These are phyloP conservation scores for Tylochromis polylepis DNA, from an alignment of 2,113 vertebrate genomes.

Conservation along the genomic window DNA sequence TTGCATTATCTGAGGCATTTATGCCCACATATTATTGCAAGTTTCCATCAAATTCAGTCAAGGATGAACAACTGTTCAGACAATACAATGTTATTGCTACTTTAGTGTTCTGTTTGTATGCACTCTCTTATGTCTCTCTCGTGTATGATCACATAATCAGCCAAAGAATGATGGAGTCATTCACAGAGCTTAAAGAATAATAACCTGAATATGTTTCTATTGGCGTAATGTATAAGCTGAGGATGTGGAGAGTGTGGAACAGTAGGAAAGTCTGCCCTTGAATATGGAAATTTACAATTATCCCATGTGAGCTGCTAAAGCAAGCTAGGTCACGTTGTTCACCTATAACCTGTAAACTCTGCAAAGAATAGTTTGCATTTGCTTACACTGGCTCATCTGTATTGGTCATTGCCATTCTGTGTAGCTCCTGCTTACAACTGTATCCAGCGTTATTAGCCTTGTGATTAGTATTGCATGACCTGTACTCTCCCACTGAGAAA, in stretches of 20 bases:
- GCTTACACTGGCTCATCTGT: constrained; percentile 1
- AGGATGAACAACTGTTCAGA: constrained; percentile 46
- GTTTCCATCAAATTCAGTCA: constrained; percentile 56
- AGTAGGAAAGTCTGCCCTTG: constrained; percentile 21
- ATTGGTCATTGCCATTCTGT: constrained; percentile 23
- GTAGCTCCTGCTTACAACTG: constrained; percentile 7
- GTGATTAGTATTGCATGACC: constrained; percentile 41
- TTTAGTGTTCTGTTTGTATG: constrained; percentile 37
- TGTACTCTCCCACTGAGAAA: constrained; percentile 7
- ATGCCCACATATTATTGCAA: constrained; percentile 19
- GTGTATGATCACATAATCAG: constrained; percentile 57
- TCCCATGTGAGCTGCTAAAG: constrained; percentile 12
- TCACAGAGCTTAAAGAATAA: constrained; percentile 51
- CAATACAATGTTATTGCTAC: constrained; percentile 53
- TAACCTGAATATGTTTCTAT: constrained; percentile 34
- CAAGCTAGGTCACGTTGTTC: constrained; percentile 18
- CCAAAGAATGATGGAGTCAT: constrained; percentile 40
- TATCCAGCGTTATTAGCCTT: constrained; percentile 35
- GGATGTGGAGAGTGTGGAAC: not conserved
- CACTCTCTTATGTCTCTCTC: constrained; percentile 34
- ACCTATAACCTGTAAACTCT: constrained; percentile 8
- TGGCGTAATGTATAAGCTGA: not conserved
- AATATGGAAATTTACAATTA: constrained; percentile 45
- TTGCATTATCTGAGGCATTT: constrained; percentile 44
- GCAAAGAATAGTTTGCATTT: constrained; percentile 8